phyloP scores from a whole-genome alignment of 1,140 invertebrate species.

The Drosophila ficusphila region DNA sequence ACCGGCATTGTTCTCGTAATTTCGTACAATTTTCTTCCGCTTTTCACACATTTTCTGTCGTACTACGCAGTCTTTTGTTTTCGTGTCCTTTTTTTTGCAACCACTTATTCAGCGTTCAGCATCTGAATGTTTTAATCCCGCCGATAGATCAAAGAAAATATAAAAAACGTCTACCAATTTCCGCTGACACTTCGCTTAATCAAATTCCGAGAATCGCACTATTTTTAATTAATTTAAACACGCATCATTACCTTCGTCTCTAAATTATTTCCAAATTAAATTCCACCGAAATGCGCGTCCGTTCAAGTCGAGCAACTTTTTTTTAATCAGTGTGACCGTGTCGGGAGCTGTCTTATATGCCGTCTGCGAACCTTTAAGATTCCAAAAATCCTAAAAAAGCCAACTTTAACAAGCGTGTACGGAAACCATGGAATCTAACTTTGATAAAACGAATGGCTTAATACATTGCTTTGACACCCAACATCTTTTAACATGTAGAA shows the following conservation, averaged over 20 bases:
- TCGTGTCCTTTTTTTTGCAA: slow-evolving; percentile 31
- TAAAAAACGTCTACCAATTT: neutral
- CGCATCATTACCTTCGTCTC: slow-evolving; percentile 17
- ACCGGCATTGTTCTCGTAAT: slow-evolving; percentile 37
- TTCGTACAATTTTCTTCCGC: slow-evolving; percentile 34
- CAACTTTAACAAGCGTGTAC: neutral
- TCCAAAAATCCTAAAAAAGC: neutral
- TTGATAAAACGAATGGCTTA: neutral
- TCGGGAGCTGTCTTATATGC: neutral
- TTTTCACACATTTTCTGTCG: slow-evolving; percentile 24
- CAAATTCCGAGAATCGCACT: neutral
- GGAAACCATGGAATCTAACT: neutral
- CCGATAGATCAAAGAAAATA: neutral
- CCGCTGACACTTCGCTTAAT: neutral
- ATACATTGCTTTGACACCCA: too few species aligned
- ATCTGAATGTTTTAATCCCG: slow-evolving; percentile 12
- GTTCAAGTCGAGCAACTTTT: neutral
- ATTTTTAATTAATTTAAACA: neutral
- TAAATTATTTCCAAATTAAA: slow-evolving; percentile 1
- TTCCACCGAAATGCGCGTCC: slow-evolving; percentile 11
- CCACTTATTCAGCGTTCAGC: slow-evolving; percentile 56
- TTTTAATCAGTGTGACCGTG: neutral
- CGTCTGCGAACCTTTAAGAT: too few species aligned
- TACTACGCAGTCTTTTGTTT: slow-evolving; percentile 51
- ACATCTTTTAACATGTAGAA: too few species aligned